phyloP scores from a whole-genome alignment of 2,797 vertebrate genomes.

The Geotria australis region DNA sequence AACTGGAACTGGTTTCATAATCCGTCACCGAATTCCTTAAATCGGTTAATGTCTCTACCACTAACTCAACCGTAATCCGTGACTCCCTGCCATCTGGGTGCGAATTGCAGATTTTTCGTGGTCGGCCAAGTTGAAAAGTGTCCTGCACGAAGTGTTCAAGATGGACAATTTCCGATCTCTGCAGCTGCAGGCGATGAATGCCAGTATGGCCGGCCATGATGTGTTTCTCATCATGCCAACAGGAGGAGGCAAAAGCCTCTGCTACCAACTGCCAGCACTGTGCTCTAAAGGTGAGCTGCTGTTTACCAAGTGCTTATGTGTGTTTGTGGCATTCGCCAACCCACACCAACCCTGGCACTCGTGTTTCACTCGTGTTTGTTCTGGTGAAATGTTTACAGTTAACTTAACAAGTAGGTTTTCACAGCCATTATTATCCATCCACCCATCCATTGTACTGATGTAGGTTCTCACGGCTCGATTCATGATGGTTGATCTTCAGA shows the following conservation, averaged over 20 bases:
- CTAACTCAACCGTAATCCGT: background rate
- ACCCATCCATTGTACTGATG: no score
- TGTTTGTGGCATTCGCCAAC: background rate
- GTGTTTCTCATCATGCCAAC: slow-evolving; percentile 87
- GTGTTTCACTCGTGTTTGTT: background rate
- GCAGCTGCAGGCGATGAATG: slow-evolving; percentile 55
- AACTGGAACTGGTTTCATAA: background rate
- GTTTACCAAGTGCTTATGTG: no score
- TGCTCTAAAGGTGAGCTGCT: slow-evolving; percentile 30
- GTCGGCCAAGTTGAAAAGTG: slow-evolving; percentile 26
- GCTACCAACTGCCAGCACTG: slow-evolving; percentile 66
- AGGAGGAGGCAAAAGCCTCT: slow-evolving; percentile 72
- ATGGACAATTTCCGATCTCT: slow-evolving; percentile 39
- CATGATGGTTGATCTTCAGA: no score
- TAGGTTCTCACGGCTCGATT: no score
- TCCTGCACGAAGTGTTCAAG: slow-evolving; percentile 25
- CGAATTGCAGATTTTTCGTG: slow-evolving; percentile 38
- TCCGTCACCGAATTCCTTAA: no score
- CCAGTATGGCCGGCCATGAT: slow-evolving; percentile 42
- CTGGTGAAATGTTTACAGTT: background rate
- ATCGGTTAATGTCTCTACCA: background rate
- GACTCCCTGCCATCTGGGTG: background rate
- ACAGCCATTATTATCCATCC: no score
- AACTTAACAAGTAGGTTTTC: no score
- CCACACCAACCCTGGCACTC: background rate